Base-by-base conservation (phyloP, 1,140 invertebrate genomes). In the Bradynema listronoti region DNA sequence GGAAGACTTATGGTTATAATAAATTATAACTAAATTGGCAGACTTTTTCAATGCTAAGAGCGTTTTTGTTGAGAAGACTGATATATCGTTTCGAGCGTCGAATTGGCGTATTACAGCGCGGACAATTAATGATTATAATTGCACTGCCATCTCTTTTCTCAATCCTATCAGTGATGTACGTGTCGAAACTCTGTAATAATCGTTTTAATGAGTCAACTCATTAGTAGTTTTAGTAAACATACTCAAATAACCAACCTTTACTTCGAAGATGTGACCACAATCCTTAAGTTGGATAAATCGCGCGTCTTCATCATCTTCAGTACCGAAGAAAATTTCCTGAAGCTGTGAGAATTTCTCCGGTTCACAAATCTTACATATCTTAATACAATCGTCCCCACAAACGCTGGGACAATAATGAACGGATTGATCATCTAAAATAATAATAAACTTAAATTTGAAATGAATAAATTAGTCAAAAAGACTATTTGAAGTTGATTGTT, bases 261-360 rank as follows among this genome's bases (percentile, higher is more conserved):
- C 54, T 63, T 77, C 73, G 32, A 76, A 19, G 16, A 75, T 50
- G 52, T 76, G 73, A n/a, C 52, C 52, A 68, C 73, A 76, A 49
- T 76, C 73, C 22, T 63, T 49, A 2, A 76, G 58, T 16, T 58
- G 45, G 34, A 76, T 50, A 52, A 76, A 76, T 49, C 55, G 39
- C 1, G 72, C 56, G 57, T 78, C 74, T 24, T 51, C 54, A 27
- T 79, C 78, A 50, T 80, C 77, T 66, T 80, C 78, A 19, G 46
- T 61, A 4, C 79, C 79, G 61, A 80, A 79, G 16, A 80, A 72
- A 29, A 80, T 71, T 51, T 79, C 73, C 29, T 54, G 58, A 0
- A 80, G 71, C 49, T 69, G 66, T 19, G 16, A 36, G 33, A 7
- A 65, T 45, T 65, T 19, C 34, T 73, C 61, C 14, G 42, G n/a